Evolutionary conservation across 1,140 invertebrate species (phyloP).

Genomic region (Rhynchophorus ferrugineus): DNA sequence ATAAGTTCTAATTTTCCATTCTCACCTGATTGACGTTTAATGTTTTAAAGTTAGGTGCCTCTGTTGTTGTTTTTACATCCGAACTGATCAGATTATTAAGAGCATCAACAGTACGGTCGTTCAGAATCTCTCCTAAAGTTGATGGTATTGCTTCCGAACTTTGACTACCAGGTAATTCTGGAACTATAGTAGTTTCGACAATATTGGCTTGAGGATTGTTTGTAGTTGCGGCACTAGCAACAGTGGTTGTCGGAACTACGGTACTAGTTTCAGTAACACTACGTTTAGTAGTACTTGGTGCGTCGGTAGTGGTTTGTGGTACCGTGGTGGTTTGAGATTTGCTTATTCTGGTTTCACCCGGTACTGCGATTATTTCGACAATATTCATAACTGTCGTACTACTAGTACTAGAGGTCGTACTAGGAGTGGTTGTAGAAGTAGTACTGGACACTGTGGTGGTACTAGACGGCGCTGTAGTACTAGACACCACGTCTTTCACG

Average conservation of each 20-base stretch:
- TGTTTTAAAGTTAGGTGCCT: constrained; percentile 20
- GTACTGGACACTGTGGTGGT: constrained; percentile 5
- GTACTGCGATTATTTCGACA: constrained; percentile 11
- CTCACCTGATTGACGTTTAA: constrained; percentile 25
- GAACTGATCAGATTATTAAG: constrained; percentile 31
- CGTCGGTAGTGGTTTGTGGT: constrained; percentile 4
- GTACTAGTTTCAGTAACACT: constrained; percentile 2
- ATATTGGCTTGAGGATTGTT: too few species aligned
- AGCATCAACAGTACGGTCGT: constrained; percentile 30
- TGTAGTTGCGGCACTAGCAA: constrained; percentile 7
- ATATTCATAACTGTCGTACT: constrained; percentile 12
- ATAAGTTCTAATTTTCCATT: too few species aligned
- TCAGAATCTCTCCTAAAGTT: constrained; percentile 30
- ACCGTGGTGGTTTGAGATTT: constrained; percentile 15
- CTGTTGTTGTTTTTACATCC: constrained; percentile 3
- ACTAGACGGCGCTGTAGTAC: constrained; percentile 23
- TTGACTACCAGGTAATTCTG: constrained; percentile 14
- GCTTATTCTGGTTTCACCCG: constrained; percentile 15
- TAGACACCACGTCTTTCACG: constrained; percentile 13
- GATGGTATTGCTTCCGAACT: constrained; percentile 19
- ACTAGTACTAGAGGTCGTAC: constrained; percentile 26
- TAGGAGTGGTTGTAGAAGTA: constrained; percentile 2
- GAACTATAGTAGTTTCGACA: constrained; percentile 12
- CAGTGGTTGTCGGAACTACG: neutral
- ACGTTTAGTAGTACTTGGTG: constrained; percentile 8